phyloP scores from a whole-genome alignment of 2,797 vertebrate species.

The Catharus ustulatus region DNA sequence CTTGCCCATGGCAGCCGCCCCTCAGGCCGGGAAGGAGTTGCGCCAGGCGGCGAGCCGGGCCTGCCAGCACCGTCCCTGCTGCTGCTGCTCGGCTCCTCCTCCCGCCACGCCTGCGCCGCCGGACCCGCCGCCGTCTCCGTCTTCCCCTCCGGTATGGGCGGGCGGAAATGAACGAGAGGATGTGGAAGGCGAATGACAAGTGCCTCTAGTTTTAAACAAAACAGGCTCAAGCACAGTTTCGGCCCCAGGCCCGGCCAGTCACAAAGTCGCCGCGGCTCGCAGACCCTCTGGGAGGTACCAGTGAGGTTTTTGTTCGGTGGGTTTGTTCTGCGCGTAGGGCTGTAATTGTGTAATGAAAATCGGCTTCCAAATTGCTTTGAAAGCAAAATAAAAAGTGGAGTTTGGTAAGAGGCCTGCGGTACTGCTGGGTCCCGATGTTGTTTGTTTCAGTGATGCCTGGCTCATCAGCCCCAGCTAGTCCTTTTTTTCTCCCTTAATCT shows the following conservation, averaged over 20 bases:
- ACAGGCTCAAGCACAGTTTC: accelerated
- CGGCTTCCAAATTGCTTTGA: neutral
- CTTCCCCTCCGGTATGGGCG: accelerated
- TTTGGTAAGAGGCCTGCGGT: neutral
- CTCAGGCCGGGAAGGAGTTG: accelerated
- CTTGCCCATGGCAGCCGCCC: neutral
- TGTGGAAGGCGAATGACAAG: accelerated
- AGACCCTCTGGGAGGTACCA: accelerated
- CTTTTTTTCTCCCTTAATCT: neutral
- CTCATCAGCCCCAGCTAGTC: accelerated
- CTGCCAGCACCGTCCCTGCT: accelerated
- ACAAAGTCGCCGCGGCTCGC: accelerated
- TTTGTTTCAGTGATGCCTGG: neutral
- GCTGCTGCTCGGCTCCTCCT: accelerated
- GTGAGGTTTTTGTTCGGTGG: accelerated
- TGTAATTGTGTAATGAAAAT: neutral
- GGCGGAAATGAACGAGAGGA: accelerated
- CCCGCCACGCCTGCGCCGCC: neutral
- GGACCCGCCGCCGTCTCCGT: accelerated
- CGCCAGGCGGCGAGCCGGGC: accelerated
- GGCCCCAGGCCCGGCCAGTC: accelerated
- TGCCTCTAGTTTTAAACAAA: too few species aligned
- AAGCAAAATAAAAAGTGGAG: too few species aligned
- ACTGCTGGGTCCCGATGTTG: neutral
- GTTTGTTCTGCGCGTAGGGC: accelerated